Conservation (phyloP, 2,888 invertebrate species). For the Drosophila robusta region DNA sequence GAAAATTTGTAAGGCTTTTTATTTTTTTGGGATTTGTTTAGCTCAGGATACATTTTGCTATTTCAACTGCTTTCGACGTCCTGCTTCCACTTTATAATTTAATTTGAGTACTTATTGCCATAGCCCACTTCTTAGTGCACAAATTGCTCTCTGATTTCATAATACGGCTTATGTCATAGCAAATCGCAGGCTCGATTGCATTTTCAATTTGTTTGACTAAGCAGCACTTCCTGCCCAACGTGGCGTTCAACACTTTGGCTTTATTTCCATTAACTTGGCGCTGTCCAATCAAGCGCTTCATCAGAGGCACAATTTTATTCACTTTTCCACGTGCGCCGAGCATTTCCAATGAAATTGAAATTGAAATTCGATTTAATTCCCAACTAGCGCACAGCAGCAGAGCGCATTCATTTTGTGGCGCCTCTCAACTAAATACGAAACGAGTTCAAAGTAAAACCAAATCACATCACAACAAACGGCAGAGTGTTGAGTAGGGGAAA, state of each 20-base stretch:
- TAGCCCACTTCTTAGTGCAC: neutral
- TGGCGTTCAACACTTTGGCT: slow-evolving; percentile 19
- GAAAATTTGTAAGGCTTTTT: too few species aligned
- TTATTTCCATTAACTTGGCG: slow-evolving; percentile 44
- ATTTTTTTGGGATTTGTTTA: too few species aligned
- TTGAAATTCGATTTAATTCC: slow-evolving; percentile 45
- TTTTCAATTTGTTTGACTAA: slow-evolving; percentile 49
- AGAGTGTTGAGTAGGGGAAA: slow-evolving; percentile 11
- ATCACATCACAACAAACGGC: slow-evolving; percentile 9
- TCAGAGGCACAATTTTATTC: slow-evolving; percentile 31
- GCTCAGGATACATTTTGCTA: too few species aligned
- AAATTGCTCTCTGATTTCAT: slow-evolving; percentile 23
- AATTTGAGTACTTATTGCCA: neutral
- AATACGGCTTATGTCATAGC: slow-evolving; percentile 41
- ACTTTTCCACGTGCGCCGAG: slow-evolving; percentile 34
- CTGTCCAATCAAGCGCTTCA: slow-evolving; percentile 51
- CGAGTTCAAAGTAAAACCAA: slow-evolving; percentile 28
- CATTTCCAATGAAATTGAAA: slow-evolving; percentile 37
- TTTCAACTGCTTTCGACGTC: neutral
- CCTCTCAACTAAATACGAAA: slow-evolving; percentile 10
- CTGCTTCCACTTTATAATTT: neutral
- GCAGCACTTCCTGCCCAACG: slow-evolving; percentile 52
- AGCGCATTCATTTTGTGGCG: slow-evolving; percentile 14
- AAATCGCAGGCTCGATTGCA: slow-evolving; percentile 32
- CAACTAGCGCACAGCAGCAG: slow-evolving; percentile 25